Evolutionary conservation across 2,797 vertebrate genomes (phyloP), one percentile per base, ranked within the genome.

Genomic region (Mallotus villosus): DNA sequence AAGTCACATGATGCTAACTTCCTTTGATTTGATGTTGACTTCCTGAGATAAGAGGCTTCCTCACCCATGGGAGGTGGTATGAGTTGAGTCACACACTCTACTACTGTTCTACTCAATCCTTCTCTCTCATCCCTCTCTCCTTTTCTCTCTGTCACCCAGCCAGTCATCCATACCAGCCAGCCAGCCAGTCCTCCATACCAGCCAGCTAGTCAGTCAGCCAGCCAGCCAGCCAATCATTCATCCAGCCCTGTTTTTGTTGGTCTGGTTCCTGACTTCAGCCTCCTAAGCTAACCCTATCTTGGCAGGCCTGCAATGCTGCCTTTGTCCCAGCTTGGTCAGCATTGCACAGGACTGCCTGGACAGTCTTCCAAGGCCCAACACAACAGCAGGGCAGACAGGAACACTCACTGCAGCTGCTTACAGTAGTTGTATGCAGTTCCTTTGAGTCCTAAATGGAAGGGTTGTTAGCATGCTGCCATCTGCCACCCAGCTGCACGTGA

Each of bases 41-140:
- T 83, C 79, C 80, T 79, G 77, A 77, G 78, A 68, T 82, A 69
- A 72, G 73, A 74, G 70, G 16, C 16, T 69, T 51, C 63, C 19
- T 69, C 74, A 83, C 81, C 75, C 59, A 74, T 60, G 67, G 77
- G 66, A 0, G 66, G 79, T 71, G 70, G 80, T 80, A 60, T 69
- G 78, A 9, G 9, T 9, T 11, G 37, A 9, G 32, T 49, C 22
- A 37, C 71, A 60, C 16, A 49, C 8, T 17, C n/a, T 16, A 2
- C 49, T 67, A 2, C 16, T 55, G 51, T 67, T 67, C 65, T 25
- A 27, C 22, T 24, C 12, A 51, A 25, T 14, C 46, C 65, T 17
- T 29, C 24, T 51, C 37, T 51, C 22, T 51, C 37, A 5, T 71
- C 27, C 19, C 19, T 67, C 67, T 71, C 61, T 69, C 65, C 81